A percentile compares a stretch with the other conserved stretches of the same genome.
Evolutionary conservation across 2,113 vertebrate genomes (phyloP).

Genomic region (Prunella himalayana): DNA sequence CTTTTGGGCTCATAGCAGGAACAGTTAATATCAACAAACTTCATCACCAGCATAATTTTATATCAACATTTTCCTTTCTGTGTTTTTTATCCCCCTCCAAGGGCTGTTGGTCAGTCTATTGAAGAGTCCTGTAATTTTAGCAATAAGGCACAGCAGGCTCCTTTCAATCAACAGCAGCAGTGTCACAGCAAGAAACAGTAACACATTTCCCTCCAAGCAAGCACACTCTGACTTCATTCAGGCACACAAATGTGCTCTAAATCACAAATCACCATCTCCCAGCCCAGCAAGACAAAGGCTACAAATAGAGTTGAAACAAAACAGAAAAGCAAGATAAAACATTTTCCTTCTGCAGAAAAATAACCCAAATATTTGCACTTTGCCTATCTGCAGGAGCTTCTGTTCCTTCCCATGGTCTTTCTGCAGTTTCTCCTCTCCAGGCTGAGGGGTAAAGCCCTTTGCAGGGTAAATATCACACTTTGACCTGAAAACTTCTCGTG

Average conservation of each 20-base stretch:
- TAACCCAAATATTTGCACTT: background rate
- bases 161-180: constrained; percentile 37
- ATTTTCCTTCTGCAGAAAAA: background rate
- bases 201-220: constrained; percentile 27
- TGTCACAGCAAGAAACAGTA: constrained; percentile 10
- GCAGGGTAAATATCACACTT: background rate
- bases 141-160: constrained; percentile 43
- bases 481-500: background rate
- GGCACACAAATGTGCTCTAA: constrained; percentile 14
- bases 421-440: background rate
- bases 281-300: constrained; percentile 42
- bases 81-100: background rate
- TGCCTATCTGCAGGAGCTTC: background rate
- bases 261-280: background rate
- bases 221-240: background rate
- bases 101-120: background rate
- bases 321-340: constrained; percentile 3
- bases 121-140: constrained; percentile 37
- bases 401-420: background rate
- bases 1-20: background rate
- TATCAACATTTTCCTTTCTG: background rate
- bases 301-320: constrained; percentile 40
- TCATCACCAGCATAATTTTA: background rate
- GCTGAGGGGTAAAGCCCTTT: background rate
- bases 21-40: background rate